phyloP scores from a whole-genome alignment of 1,140 invertebrate genomes.

The Hestina assimilis region DNA sequence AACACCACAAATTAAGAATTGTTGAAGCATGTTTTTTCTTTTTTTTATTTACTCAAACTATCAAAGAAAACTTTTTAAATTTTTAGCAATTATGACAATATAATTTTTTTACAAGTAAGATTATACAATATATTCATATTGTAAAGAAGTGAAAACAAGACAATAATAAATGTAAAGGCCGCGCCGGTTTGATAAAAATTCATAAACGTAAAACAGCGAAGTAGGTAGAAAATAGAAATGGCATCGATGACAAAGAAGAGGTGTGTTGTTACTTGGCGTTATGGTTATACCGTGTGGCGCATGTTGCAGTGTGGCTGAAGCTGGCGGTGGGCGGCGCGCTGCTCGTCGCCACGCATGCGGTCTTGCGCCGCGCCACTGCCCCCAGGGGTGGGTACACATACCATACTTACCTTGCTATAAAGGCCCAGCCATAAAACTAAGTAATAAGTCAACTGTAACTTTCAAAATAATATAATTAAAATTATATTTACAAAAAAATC shows the following conservation, averaged over 20 bases:
- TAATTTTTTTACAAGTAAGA: too few species aligned
- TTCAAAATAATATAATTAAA: neutral
- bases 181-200: too few species aligned
- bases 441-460: constrained; percentile 8
- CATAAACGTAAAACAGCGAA: too few species aligned
- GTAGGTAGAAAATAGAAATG: neutral
- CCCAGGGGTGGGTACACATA: constrained; percentile 59
- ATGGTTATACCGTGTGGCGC: constrained; percentile 47
- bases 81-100: too few species aligned
- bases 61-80: too few species aligned
- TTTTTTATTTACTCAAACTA: too few species aligned
- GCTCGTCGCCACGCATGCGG: constrained; percentile 87
- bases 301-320: constrained; percentile 88
- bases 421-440: constrained; percentile 19
- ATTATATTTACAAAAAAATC: too few species aligned
- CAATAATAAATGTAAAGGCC: too few species aligned
- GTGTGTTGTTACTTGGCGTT: constrained; percentile 20
- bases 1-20: too few species aligned
- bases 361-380: constrained; percentile 73
- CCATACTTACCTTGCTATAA: neutral
- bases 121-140: too few species aligned
- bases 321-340: constrained; percentile 87
- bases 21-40: too few species aligned
- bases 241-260: neutral
- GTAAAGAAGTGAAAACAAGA: too few species aligned